A percentile compares a stretch with the other conserved stretches of the same genome.
phyloP scores from a whole-genome alignment of 2,113 vertebrate genomes.

The Lycaon pictus region DNA sequence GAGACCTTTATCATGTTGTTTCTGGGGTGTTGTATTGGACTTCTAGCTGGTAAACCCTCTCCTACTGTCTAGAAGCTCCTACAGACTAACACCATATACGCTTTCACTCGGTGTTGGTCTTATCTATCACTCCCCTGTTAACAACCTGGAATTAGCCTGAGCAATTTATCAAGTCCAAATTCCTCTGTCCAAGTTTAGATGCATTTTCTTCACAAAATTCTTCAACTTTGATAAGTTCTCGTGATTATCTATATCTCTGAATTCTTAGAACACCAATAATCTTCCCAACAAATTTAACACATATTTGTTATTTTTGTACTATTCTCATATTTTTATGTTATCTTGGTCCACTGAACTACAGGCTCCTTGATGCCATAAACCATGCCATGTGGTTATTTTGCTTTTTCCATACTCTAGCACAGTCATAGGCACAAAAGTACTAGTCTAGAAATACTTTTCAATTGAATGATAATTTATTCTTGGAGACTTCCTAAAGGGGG shows the following conservation, averaged over 20 bases:
- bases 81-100: slow-evolving; percentile 22
- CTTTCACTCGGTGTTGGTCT: slow-evolving; percentile 26
- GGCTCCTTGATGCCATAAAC: not conserved
- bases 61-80: slow-evolving; percentile 31
- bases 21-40: not conserved
- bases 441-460: not conserved
- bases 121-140: slow-evolving; percentile 54
- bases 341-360: not conserved
- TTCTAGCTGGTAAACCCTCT: slow-evolving; percentile 19
- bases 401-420: slow-evolving; percentile 32
- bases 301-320: slow-evolving; percentile 16
- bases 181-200: slow-evolving; percentile 33
- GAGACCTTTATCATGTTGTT: slow-evolving; percentile 11
- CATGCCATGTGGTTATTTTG: not conserved
- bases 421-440: not conserved
- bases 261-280: slow-evolving; percentile 51
- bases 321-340: slow-evolving; percentile 48
- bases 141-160: slow-evolving; percentile 56
- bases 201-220: slow-evolving; percentile 60
- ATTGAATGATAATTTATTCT: not conserved
- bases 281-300: slow-evolving; percentile 46
- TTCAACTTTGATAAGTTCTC: slow-evolving; percentile 12
- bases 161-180: slow-evolving; percentile 72
- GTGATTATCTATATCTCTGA: slow-evolving; percentile 52
- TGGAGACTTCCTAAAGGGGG: not conserved